Base-by-base conservation (phyloP, 2,888 invertebrate genomes). In the Drosophila flavopinicola region DNA sequence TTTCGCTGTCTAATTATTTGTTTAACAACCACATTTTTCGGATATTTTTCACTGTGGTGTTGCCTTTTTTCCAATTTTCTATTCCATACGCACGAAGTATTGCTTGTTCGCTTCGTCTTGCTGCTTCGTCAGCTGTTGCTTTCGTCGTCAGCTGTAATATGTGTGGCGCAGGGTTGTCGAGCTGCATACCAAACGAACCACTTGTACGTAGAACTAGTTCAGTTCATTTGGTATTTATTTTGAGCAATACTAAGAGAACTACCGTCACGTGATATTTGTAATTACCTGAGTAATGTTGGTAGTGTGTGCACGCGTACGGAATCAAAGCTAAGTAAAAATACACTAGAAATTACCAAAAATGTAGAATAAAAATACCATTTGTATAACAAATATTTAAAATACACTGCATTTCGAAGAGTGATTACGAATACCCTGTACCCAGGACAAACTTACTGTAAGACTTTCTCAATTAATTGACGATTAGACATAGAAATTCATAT, bases 21-120 rank as follows among this genome's bases (percentile, higher is more conserved):
- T 37, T 52, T 37, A 53, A 66, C 56, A 57, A 63, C 79, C 79
- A 76, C 79, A 78, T 78, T 79, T 82, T 82, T 66, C 53, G 35
- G 35, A 47, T 72, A 13, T 74, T 75, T 77, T 78, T 74, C 78
- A 74, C 77, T 54, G 57, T 58, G 66, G 66, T 45, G 60, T 66
- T 74, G 74, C 52, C 53, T 73, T 73, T 74, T 73, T 74, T 63
- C 79, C 71, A 78, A 70, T 78, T 73, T 74, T 74, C 66, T 70
- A 56, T 73, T 74, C 70, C 69, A 69, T 69, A 73, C 75, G 73
- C 70, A 75, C 73, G 73, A 74, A 74, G 75, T 70, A 49, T 69
- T 69, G 47, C 70, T 75, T 75, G 47, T 33, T 73, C 75, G 57
- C 48, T 71, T 71, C 73, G 70, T 69, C 51, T 53, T 74, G 73